These are phyloP conservation scores for Pelecanoides urinatrix DNA, from an alignment of 2,113 vertebrate genomes.

Conservation along the genomic window DNA sequence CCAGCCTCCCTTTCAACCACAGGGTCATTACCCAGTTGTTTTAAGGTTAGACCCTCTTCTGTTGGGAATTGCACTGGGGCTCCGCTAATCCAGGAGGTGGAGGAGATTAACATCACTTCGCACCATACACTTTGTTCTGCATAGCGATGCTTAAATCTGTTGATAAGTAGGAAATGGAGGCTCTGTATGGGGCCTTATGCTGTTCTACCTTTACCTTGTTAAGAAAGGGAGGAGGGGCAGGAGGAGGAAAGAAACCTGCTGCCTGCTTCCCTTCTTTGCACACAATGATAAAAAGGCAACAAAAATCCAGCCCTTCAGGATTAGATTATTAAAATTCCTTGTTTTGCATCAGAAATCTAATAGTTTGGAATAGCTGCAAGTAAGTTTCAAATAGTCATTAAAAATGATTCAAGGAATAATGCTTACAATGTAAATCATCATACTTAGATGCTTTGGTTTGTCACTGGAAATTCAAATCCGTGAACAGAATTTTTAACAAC, in stretches of 20 bases:
- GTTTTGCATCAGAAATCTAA: not conserved
- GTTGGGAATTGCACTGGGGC: not conserved
- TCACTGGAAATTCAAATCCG: not conserved
- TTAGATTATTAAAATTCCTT: not conserved
- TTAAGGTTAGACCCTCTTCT: not conserved
- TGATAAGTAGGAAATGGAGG: not conserved
- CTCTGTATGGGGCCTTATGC: not conserved
- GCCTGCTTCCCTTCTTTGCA: not conserved
- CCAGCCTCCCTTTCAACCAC: not conserved
- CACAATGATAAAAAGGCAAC: not conserved
- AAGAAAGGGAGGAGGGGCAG: not conserved
- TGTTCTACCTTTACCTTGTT: not conserved
- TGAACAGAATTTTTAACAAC: not conserved
- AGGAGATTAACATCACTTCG: not conserved
- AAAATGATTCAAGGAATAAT: not conserved
- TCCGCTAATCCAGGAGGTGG: not conserved
- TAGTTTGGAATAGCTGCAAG: not conserved
- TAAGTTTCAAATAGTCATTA: not conserved
- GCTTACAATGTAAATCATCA: not conserved
- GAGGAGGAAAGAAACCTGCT: not conserved
- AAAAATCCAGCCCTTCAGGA: not conserved
- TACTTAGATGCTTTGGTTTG: not conserved
- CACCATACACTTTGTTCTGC: not conserved
- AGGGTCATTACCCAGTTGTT: not conserved
- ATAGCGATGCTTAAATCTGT: fast-evolving